These are phyloP conservation scores for Miniopterus natalensis DNA, from an alignment of 2,113 vertebrate species.

Conservation along the genomic window DNA sequence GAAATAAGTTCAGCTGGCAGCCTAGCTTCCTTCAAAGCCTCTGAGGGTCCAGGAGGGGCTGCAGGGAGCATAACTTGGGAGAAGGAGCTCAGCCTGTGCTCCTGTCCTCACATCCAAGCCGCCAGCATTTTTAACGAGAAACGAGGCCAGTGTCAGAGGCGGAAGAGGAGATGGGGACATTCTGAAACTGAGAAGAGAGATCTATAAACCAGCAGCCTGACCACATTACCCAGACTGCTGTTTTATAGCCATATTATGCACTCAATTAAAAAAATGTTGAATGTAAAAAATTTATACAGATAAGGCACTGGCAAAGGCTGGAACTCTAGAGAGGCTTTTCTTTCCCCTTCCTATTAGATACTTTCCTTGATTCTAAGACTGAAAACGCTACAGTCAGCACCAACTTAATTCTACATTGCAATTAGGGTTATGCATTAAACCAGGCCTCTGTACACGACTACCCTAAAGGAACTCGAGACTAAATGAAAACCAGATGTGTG, in stretches of 20 bases:
- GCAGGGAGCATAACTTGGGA: too few relatives aligned
- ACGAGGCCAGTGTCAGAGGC: constrained; percentile 72
- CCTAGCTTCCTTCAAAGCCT: neutral
- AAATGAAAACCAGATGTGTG: constrained; percentile 89
- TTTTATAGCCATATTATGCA: constrained; percentile 86
- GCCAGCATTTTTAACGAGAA: constrained; percentile 81
- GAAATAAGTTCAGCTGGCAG: neutral
- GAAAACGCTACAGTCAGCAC: constrained; percentile 89
- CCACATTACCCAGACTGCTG: constrained; percentile 85
- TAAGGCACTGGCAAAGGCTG: constrained; percentile 80
- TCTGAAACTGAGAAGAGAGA: constrained; percentile 81
- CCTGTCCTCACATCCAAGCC: constrained; percentile 72
- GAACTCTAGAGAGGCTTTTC: constrained; percentile 72
- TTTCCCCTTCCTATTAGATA: constrained; percentile 85
- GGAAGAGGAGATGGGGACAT: constrained; percentile 68
- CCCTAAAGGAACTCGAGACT: constrained; percentile 84
- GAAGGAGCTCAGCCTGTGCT: constrained; percentile 46
- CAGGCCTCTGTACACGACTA: constrained; percentile 87
- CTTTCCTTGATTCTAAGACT: constrained; percentile 85
- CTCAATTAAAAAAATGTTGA: constrained; percentile 78
- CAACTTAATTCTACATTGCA: constrained; percentile 89
- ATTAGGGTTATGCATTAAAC: constrained; percentile 91
- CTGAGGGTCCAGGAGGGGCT: neutral
- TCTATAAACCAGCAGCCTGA: constrained; percentile 82
- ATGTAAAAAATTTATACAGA: constrained; percentile 83